Conservation (phyloP, 2,113 vertebrate species). For the Nothoprocta perdicaria region DNA sequence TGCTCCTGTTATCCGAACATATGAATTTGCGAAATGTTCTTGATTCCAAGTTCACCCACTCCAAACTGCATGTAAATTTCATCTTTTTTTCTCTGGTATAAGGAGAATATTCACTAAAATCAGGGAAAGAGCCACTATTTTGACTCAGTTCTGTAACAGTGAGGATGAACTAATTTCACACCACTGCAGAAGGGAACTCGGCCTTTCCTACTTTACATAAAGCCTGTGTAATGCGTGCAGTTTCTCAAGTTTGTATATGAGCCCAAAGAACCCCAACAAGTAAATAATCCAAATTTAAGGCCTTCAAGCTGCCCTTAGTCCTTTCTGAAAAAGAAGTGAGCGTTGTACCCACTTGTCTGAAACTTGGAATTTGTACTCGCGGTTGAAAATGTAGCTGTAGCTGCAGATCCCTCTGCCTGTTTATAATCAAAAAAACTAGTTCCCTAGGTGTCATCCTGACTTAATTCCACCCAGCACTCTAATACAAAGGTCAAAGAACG, state of each 20-base stretch:
- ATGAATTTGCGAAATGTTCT: background rate
- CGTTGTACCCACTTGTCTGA: background rate
- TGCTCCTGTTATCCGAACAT: background rate
- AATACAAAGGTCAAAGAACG: background rate
- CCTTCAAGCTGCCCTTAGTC: background rate
- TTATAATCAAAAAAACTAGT: background rate
- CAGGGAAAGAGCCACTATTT: background rate
- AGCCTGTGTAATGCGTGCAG: background rate
- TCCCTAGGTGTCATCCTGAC: background rate
- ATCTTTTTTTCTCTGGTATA: no score
- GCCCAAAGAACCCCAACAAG: background rate
- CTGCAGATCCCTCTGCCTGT: background rate
- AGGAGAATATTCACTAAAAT: background rate
- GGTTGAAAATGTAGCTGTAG: background rate
- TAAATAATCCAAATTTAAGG: background rate
- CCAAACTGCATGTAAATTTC: background rate
- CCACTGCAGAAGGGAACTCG: rapidly evolving
- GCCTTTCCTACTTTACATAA: background rate
- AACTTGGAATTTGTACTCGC: rapidly evolving
- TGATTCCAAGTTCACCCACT: background rate
- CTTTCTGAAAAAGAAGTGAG: background rate
- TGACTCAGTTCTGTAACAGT: background rate
- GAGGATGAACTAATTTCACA: background rate
- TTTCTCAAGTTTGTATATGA: background rate
- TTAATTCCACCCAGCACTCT: background rate